Percentiles rank a stretch among this genome's conserved stretches.
phyloP scores from a whole-genome alignment of 2,888 invertebrate genomes.

The Luperina nickerlii region DNA sequence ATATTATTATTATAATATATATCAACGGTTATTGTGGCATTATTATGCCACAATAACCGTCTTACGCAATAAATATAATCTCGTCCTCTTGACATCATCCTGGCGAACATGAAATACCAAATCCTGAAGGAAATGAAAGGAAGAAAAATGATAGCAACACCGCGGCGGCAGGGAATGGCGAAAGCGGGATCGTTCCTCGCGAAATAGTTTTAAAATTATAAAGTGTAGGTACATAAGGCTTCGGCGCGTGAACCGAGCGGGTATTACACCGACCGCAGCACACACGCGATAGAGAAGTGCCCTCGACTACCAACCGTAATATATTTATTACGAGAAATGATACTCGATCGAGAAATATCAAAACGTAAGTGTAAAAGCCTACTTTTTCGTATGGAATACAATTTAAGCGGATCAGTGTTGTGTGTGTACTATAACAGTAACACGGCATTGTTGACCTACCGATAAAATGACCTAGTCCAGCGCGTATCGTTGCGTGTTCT shows the following conservation, averaged over 20 bases:
- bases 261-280: background rate
- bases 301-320: constrained; percentile 3
- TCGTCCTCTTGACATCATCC: constrained; percentile 11
- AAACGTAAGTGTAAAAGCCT: constrained; percentile 20
- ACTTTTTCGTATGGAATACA: constrained; percentile 46
- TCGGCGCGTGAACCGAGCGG: constrained; percentile 30
- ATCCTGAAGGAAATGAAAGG: constrained; percentile 41
- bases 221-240: constrained; percentile 53
- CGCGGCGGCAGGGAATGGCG: constrained; percentile 32
- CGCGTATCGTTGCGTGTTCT: background rate
- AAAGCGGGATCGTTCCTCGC: constrained; percentile 28
- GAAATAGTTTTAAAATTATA: constrained; percentile 72
- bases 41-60: background rate
- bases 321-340: constrained; percentile 12
- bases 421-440: constrained; percentile 33
- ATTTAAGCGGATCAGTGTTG: constrained; percentile 47
- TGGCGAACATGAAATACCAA: constrained; percentile 29
- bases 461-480: no score
- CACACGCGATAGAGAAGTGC: constrained; percentile 13
- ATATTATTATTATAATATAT: no score
- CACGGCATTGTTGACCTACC: constrained; percentile 44
- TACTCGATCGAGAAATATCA: constrained; percentile 40
- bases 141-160: constrained; percentile 56
- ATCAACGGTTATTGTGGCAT: no score
- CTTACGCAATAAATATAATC: background rate